These are phyloP conservation scores for Epinephelus lanceolatus DNA, from an alignment of 2,113 vertebrate genomes.

Conservation along the genomic window DNA sequence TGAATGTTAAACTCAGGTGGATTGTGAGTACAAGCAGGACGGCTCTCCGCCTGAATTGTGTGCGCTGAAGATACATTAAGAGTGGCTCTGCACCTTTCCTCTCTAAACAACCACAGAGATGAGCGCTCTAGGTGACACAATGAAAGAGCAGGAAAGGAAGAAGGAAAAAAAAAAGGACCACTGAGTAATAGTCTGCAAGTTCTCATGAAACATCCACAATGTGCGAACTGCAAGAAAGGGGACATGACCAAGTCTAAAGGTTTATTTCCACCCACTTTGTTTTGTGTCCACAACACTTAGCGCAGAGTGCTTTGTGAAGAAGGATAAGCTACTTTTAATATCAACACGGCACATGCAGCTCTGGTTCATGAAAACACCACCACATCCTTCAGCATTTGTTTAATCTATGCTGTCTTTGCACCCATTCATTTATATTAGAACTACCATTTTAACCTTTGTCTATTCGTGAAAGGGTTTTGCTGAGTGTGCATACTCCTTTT, in stretches of 20 bases:
- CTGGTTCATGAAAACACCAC: slow-evolving; percentile 39
- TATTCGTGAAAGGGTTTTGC: slow-evolving; percentile 16
- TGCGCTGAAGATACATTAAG: slow-evolving; percentile 26
- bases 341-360: slow-evolving; percentile 39
- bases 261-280: slow-evolving; percentile 61
- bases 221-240: neutral
- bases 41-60: slow-evolving; percentile 12
- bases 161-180: neutral
- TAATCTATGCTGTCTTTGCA: slow-evolving; percentile 13
- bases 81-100: slow-evolving; percentile 52
- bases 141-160: slow-evolving; percentile 30
- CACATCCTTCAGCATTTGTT: slow-evolving; percentile 43
- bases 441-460: slow-evolving; percentile 32
- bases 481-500: neutral
- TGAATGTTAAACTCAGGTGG: slow-evolving; percentile 47
- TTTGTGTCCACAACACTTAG: slow-evolving; percentile 71
- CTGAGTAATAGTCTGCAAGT: slow-evolving; percentile 38
- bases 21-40: slow-evolving; percentile 18
- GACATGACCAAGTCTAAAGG: slow-evolving; percentile 21
- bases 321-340: slow-evolving; percentile 52
- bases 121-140: slow-evolving; percentile 30
- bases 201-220: slow-evolving; percentile 41
- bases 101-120: slow-evolving; percentile 48
- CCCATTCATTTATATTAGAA: slow-evolving; percentile 26
- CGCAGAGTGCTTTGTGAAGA: slow-evolving; percentile 44